These are phyloP conservation scores for Oreotragus oreotragus DNA, from an alignment of 2,113 vertebrate genomes.

Conservation along the genomic window DNA sequence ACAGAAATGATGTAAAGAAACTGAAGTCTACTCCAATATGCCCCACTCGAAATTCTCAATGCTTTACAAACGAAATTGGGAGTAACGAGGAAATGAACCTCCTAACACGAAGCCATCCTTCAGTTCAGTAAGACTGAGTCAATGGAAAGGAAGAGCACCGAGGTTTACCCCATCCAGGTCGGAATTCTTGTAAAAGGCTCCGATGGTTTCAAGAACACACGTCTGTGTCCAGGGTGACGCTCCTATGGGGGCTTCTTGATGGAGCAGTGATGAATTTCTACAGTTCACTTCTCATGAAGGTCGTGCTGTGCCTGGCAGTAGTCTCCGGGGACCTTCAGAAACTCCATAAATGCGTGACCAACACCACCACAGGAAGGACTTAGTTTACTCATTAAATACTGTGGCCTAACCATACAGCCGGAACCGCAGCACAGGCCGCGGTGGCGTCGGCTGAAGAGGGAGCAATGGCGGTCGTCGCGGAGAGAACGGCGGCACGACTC, in stretches of 20 bases:
- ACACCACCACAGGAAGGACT: constrained; percentile 93
- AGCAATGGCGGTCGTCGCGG: constrained; percentile 72
- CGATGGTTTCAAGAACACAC: constrained; percentile 77
- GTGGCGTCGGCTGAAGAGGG: constrained; percentile 8
- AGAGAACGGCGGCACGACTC: constrained; percentile 18
- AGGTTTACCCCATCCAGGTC: constrained; percentile 93
- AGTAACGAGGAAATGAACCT: constrained; percentile 77
- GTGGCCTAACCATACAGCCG: constrained; percentile 94
- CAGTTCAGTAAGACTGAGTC: constrained; percentile 88
- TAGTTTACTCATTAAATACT: constrained; percentile 95
- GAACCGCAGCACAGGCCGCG: constrained; percentile 78
- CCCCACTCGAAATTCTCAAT: constrained; percentile 79
- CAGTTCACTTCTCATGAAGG: constrained; percentile 93
- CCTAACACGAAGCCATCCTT: constrained; percentile 87
- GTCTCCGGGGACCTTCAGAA: constrained; percentile 97
- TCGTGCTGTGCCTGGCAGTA: constrained; percentile 98
- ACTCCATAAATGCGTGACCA: constrained; percentile 98
- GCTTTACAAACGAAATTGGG: constrained; percentile 70
- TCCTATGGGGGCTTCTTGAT: constrained; percentile 83
- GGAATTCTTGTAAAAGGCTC: constrained; percentile 84
- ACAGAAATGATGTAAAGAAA: constrained; percentile 80
- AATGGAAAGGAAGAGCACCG: constrained; percentile 87
- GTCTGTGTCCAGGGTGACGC: constrained; percentile 75
- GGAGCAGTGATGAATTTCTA: constrained; percentile 82
- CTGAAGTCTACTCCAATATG: constrained; percentile 77